Evolutionary conservation across 2,888 invertebrate species (phyloP).

Genomic region (Ectemnius cavifrons): DNA sequence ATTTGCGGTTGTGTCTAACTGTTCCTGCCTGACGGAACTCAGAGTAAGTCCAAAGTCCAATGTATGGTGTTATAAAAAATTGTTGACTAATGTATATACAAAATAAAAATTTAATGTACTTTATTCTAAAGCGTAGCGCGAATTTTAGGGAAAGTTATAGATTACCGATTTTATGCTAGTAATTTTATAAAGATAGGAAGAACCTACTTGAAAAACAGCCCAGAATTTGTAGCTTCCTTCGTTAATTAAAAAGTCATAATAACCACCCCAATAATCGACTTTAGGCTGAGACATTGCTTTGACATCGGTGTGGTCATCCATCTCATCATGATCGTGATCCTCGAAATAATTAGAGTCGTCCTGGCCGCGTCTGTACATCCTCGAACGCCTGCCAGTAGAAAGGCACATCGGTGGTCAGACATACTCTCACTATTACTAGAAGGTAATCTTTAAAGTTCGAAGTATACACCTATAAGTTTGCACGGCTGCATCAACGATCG

Average conservation of each 20-base stretch:
- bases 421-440: no score
- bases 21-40: background rate
- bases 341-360: slow-evolving; percentile 42
- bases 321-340: slow-evolving; percentile 69
- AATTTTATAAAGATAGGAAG: background rate
- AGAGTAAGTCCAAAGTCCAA: background rate
- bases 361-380: slow-evolving; percentile 62
- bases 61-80: no score
- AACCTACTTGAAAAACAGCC: slow-evolving; percentile 89
- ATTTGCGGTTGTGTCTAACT: slow-evolving; percentile 3
- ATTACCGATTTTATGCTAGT: no score
- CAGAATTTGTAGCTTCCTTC: slow-evolving; percentile 94
- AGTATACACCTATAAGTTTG: slow-evolving; percentile 63
- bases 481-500: slow-evolving; percentile 61
- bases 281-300: slow-evolving; percentile 81
- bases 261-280: slow-evolving; percentile 87
- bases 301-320: slow-evolving; percentile 45
- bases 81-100: no score
- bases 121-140: no score
- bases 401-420: background rate
- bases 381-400: slow-evolving; percentile 57
- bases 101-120: background rate
- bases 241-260: slow-evolving; percentile 92
- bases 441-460: no score
- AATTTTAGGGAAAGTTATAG: background rate